Percentiles rank a stretch among this genome's conserved stretches.
These are phyloP conservation scores for Hemichromis elongatus DNA, from an alignment of 2,113 vertebrate species.

Conservation along the genomic window DNA sequence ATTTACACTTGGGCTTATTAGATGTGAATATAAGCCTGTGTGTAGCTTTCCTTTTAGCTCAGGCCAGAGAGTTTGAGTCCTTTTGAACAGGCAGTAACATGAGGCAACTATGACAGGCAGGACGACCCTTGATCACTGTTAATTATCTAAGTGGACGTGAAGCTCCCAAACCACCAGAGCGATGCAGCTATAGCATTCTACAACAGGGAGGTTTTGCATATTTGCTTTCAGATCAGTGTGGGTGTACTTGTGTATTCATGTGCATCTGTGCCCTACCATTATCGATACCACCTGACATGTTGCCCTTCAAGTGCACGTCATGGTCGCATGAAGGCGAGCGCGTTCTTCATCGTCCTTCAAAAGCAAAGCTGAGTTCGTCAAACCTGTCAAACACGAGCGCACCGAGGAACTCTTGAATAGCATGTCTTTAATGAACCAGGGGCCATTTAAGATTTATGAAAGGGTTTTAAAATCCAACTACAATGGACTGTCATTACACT, in stretches of 20 bases:
- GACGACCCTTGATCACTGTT: slow-evolving; percentile 73
- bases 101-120: slow-evolving; percentile 63
- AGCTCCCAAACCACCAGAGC: slow-evolving; percentile 57
- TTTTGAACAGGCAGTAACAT: slow-evolving; percentile 69
- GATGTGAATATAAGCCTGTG: slow-evolving; percentile 55
- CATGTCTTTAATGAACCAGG: slow-evolving; percentile 53
- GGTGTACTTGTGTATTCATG: neutral
- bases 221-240: slow-evolving; percentile 1
- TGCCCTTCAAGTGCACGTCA: slow-evolving; percentile 40
- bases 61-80: slow-evolving; percentile 66
- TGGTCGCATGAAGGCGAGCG: neutral
- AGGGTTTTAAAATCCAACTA: slow-evolving; percentile 32
- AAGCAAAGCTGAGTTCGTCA: slow-evolving; percentile 8
- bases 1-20: slow-evolving; percentile 50
- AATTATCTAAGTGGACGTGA: slow-evolving; percentile 71
- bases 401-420: slow-evolving; percentile 1
- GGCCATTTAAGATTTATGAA: slow-evolving; percentile 58
- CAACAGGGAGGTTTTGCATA: slow-evolving; percentile 8
- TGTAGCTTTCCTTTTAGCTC: slow-evolving; percentile 66
- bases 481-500: slow-evolving; percentile 62
- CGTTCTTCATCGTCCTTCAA: slow-evolving; percentile 3
- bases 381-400: slow-evolving; percentile 38
- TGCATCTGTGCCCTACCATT: neutral
- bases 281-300: neutral
- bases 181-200: slow-evolving; percentile 11